These are phyloP conservation scores for Protosalanx chinensis DNA, from an alignment of 2,797 vertebrate species.

Conservation along the genomic window DNA sequence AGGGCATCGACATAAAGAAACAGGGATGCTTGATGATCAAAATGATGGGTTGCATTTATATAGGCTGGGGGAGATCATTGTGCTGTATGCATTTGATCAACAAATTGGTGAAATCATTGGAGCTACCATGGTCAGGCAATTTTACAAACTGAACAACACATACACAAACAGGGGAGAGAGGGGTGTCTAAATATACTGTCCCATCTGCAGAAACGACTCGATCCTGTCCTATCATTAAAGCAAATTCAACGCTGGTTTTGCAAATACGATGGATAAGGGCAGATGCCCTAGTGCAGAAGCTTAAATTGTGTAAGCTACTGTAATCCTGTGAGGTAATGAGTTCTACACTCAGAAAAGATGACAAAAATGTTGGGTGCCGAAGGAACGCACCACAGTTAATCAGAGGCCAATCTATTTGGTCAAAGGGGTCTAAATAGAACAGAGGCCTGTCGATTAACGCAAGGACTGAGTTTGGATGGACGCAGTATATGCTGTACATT, in stretches of 20 bases:
- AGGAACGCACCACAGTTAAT: not conserved
- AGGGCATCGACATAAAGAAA: not conserved
- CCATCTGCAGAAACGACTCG: not conserved
- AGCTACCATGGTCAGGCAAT: not conserved
- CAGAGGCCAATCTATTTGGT: not conserved
- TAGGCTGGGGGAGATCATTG: too few species aligned
- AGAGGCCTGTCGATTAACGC: not conserved
- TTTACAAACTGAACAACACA: not conserved
- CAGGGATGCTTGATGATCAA: too few species aligned
- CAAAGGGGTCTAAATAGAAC: not conserved
- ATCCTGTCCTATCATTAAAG: not conserved
- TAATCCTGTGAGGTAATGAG: constrained; percentile 23
- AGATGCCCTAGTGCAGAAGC: not conserved
- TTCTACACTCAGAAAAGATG: not conserved
- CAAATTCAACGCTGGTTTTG: not conserved
- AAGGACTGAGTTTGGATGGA: not conserved
- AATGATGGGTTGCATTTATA: too few species aligned
- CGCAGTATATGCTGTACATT: not conserved
- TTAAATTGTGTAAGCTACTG: constrained; percentile 16
- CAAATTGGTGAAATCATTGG: not conserved
- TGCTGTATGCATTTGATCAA: not conserved
- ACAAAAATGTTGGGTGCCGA: not conserved
- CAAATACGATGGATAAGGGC: not conserved
- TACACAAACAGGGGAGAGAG: not conserved
- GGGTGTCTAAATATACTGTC: not conserved